These are phyloP conservation scores for Diabrotica virgifera DNA, from an alignment of 1,140 invertebrate species.

Conservation along the genomic window DNA sequence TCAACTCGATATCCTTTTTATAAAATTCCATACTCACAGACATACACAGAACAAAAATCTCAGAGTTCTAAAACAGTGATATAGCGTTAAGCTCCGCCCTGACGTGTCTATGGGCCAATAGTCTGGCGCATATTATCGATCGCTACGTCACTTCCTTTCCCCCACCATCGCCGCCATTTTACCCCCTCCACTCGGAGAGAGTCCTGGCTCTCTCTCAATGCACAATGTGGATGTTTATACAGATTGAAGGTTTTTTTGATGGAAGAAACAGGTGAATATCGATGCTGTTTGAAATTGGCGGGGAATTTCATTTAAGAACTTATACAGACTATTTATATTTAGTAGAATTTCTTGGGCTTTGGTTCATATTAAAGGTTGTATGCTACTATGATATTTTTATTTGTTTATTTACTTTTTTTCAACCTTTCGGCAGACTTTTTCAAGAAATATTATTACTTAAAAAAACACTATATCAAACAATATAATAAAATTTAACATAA, in stretches of 20 bases:
- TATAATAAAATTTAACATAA: no score
- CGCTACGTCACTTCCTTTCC: conserved; percentile 45
- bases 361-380: no score
- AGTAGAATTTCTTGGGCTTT: no score
- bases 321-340: no score
- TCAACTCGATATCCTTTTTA: neutral
- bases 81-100: conserved; percentile 35
- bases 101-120: conserved; percentile 38
- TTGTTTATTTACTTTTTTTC: no score
- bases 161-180: conserved; percentile 43
- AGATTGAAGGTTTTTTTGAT: conserved; percentile 33
- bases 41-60: conserved; percentile 37
- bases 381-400: no score
- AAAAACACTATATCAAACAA: no score
- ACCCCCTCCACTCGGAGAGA: conserved; percentile 33
- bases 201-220: conserved; percentile 21
- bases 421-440: no score
- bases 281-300: conserved; percentile 28
- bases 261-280: conserved; percentile 30
- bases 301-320: neutral
- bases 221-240: conserved; percentile 38
- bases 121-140: conserved; percentile 41
- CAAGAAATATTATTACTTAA: no score
- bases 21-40: neutral
- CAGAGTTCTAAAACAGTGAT: conserved; percentile 36